Base-by-base conservation (phyloP, 2,888 invertebrate genomes). In the Eucera pruinosa region DNA sequence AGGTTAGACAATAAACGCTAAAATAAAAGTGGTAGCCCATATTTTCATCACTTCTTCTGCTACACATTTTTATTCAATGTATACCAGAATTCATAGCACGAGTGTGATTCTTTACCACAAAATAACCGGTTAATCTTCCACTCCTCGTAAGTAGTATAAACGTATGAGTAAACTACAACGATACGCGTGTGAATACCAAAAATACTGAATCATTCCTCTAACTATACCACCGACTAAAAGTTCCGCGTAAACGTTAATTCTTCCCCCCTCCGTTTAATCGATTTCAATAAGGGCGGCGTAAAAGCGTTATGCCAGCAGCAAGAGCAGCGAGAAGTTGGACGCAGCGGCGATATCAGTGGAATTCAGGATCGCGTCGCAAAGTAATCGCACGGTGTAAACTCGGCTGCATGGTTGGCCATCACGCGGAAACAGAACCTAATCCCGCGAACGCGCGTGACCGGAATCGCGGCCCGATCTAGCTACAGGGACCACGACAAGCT, bases 401-500 rank as follows among this genome's bases (percentile, higher is more conserved):
- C 65, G 52, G 69, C 65, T 72, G 72, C 78, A 80, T 62, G 73
- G 80, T 68, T 65, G 72, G 78, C 78, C 81, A 79, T 81, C 72
- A 84, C 83, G 84, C 85, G 84, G 87, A 87, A 90, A 88, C 89
- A 87, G 88, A 89, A 89, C 88, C 90, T 91, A 89, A 90, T 91
- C 90, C 91, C 87, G 80, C 84, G 77, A 78, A 86, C 86, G 86
- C 87, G 89, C 91, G 90, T 90, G 91, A 90, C 88, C 82, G 72
- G 90, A 90, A 91, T 91, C 81, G 81, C 67, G 73, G 67, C 69
- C 70, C 77, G 81, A 82, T 72, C 76, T 80, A 75, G 54, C 64
- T 41, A 30, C 58, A 61, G 54, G 80, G 60, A 58, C 60, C 36
- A 52, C 66, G 61, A 62, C 68, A 72, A 60, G 69, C 69, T 69